A percentile compares a stretch with the other conserved stretches of the same genome.
phyloP scores from a whole-genome alignment of 2,113 vertebrate genomes.

The Anhinga rufa region DNA sequence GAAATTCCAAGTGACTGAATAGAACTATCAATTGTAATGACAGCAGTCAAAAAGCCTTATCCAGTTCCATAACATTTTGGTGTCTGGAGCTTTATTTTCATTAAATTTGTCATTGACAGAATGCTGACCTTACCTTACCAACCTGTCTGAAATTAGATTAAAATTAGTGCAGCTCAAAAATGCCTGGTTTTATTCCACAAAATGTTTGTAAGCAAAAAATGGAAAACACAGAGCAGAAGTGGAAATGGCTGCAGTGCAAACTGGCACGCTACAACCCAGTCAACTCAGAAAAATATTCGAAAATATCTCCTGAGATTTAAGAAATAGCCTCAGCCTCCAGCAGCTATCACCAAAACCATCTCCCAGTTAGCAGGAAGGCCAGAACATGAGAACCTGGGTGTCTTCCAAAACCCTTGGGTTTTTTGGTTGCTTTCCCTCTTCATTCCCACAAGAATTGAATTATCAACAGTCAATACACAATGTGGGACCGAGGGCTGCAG shows the following conservation, averaged over 20 bases:
- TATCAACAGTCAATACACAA: neutral
- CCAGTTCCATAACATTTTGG: slow-evolving; percentile 42
- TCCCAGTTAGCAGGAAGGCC: neutral
- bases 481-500: neutral
- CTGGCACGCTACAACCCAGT: neutral
- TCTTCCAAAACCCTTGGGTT: neutral
- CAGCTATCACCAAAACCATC: neutral
- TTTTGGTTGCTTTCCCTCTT: neutral
- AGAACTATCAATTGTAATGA: slow-evolving; percentile 65
- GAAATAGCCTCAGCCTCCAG: neutral
- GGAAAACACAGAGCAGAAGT: neutral
- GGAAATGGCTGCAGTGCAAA: neutral
- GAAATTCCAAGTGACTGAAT: slow-evolving; percentile 65
- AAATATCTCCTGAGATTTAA: neutral
- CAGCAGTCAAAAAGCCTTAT: slow-evolving; percentile 57
- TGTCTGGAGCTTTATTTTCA: slow-evolving; percentile 58
- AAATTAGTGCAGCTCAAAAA: slow-evolving; percentile 20
- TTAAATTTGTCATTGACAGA: slow-evolving; percentile 52
- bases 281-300: neutral
- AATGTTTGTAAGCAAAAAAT: neutral
- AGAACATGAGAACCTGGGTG: neutral
- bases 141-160: slow-evolving; percentile 31
- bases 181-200: neutral
- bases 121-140: slow-evolving; percentile 37
- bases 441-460: neutral